Base-by-base conservation (phyloP, 2,113 vertebrate species). In the Argyrosomus japonicus region DNA sequence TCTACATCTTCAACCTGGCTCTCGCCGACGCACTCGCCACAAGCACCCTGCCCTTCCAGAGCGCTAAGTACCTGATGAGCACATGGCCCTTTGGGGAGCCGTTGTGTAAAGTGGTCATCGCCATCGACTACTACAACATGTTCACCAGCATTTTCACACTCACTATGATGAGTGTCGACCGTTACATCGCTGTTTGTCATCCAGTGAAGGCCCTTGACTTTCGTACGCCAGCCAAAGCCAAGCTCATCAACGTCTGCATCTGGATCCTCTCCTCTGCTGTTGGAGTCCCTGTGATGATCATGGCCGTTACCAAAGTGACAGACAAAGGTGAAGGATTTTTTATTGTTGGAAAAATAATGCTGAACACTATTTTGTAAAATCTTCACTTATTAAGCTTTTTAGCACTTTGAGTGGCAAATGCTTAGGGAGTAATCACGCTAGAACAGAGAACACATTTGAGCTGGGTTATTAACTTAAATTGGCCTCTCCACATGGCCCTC, bases 111-210 rank as follows among this genome's bases (percentile, higher is more conserved):
- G 87, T 94, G 0, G 95, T 99, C 77, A 96, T 99, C 5, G 97
- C 97, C 90, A 99, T 98, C 0, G 98, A 99, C 93, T 99, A 99
- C 95, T 99, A 99, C 95, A 99, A 99, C 84, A 99, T 99, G 98
- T 99, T 99, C 94, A 99, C 97, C 84, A 99, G 98, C 90, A 99
- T 97, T 94, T 98, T 99, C 91, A 99, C 98, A 0, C 97, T 99
- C 85, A 99, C 98, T 75, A 99, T 98, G 97, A 99, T 99, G 98
- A 99, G 98, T 0, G 98, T 99, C 25, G 98, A 99, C 89, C 98
- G 98, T 75, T 99, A 99, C 85, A 89, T 99, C 0, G 98, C 98
- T 0, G 98, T 99, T 12, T 99, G 98, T 78, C 98, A 99, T 86
- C 98, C 98, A 0, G 96, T 99, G 74, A 97, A 93, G 68, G 98